These are phyloP conservation scores for Meganola albula DNA, from an alignment of 2,888 invertebrate genomes.

Conservation along the genomic window DNA sequence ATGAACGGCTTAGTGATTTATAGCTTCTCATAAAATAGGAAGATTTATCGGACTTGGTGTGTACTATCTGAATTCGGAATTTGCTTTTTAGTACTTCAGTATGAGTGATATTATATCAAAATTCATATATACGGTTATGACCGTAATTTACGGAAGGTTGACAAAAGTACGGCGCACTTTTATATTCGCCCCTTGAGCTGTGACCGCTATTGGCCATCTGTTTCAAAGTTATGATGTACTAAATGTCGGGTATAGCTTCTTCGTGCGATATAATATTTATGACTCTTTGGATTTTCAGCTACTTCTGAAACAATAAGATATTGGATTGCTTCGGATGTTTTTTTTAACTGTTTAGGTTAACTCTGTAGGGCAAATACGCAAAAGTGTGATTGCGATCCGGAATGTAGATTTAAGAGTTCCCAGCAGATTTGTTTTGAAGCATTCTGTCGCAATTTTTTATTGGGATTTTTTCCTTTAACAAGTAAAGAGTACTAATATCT, in stretches of 20 bases:
- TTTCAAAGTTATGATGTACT: slow-evolving; percentile 10
- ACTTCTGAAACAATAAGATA: too few species aligned
- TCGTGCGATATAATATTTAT: slow-evolving; percentile 1
- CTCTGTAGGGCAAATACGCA: too few species aligned
- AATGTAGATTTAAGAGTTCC: too few species aligned
- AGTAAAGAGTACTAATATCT: too few species aligned
- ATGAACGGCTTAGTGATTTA: slow-evolving; percentile 25
- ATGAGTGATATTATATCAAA: slow-evolving; percentile 28
- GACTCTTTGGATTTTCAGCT: slow-evolving; percentile 1
- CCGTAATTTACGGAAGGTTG: slow-evolving; percentile 23
- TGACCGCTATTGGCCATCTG: slow-evolving; percentile 13
- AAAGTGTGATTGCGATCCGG: too few species aligned
- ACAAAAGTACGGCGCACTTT: slow-evolving; percentile 18
- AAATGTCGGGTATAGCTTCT: slow-evolving; percentile 4
- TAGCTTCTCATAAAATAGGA: slow-evolving; percentile 30
- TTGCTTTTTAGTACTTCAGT: too few species aligned
- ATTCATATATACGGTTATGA: slow-evolving; percentile 29
- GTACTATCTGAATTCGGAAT: too few species aligned
- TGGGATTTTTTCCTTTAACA: too few species aligned
- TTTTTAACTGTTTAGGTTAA: too few species aligned
- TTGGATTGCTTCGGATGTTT: too few species aligned
- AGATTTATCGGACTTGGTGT: slow-evolving; percentile 24
- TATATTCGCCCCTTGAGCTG: slow-evolving; percentile 18
- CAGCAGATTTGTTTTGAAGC: too few species aligned
- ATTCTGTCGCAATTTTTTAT: too few species aligned